Conservation (phyloP, 2,888 invertebrate species). For the Cosmia pyralina region DNA sequence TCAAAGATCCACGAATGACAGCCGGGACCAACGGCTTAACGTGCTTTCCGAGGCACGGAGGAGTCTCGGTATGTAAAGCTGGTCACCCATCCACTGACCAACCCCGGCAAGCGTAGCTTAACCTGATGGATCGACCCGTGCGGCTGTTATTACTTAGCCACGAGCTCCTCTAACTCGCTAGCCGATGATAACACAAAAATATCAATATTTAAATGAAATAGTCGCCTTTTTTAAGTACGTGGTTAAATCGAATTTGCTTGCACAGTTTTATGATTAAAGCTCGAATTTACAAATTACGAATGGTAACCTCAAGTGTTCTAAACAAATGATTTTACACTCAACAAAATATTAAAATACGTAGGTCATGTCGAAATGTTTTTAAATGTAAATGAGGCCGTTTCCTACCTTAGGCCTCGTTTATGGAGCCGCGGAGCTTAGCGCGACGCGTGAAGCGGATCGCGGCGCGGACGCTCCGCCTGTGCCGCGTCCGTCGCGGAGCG, state of each 20-base stretch:
- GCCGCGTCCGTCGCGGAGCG: slow-evolving; percentile 44
- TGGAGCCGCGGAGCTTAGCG: slow-evolving; percentile 36
- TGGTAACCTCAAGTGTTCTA: slow-evolving; percentile 1
- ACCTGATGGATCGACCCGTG: too few relatives aligned
- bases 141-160: too few relatives aligned
- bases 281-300: background rate
- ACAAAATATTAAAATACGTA: slow-evolving; percentile 10
- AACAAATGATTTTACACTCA: background rate
- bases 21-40: too few relatives aligned
- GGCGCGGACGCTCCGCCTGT: slow-evolving; percentile 37
- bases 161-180: too few relatives aligned
- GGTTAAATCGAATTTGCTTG: background rate
- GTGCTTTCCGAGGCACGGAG: too few relatives aligned
- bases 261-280: background rate
- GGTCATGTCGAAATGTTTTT: slow-evolving; percentile 15
- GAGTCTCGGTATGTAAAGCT: too few relatives aligned
- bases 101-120: too few relatives aligned
- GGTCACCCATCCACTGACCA: too few relatives aligned
- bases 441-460: slow-evolving; percentile 38
- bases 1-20: too few relatives aligned
- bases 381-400: slow-evolving; percentile 47
- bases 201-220: background rate
- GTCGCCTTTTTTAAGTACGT: background rate
- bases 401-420: slow-evolving; percentile 50
- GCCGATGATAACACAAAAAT: background rate